These are phyloP conservation scores for Potorous gilbertii DNA, from an alignment of 2,797 vertebrate species.

Conservation along the genomic window DNA sequence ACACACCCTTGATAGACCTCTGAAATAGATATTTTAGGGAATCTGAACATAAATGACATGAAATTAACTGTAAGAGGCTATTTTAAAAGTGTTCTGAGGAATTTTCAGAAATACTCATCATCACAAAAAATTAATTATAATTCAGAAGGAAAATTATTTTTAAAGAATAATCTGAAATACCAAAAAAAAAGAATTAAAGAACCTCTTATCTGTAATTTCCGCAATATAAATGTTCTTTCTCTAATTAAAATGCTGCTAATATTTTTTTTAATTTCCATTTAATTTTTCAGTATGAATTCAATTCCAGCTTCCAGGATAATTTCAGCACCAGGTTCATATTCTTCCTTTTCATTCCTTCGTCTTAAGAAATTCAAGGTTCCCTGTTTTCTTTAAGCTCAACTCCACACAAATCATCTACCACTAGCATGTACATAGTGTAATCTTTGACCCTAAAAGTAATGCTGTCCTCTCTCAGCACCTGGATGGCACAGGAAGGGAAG, in stretches of 20 bases:
- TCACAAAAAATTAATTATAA: constrained; percentile 50
- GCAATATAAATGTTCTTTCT: background rate
- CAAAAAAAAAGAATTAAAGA: constrained; percentile 31
- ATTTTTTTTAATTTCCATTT: background rate
- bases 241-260: background rate
- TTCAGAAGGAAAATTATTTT: constrained; percentile 18
- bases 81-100: constrained; percentile 41
- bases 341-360: background rate
- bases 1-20: background rate
- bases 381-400: background rate
- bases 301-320: constrained; percentile 10
- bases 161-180: constrained; percentile 28
- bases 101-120: constrained; percentile 33
- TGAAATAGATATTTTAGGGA: constrained; percentile 24
- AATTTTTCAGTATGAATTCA: constrained; percentile 1
- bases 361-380: background rate
- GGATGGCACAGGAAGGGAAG: background rate
- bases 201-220: constrained; percentile 24
- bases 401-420: background rate
- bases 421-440: background rate
- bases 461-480: background rate
- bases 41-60: background rate
- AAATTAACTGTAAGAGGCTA: constrained; percentile 12
- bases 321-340: background rate
- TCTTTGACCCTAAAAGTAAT: background rate